Evolutionary conservation across 1,140 invertebrate species (phyloP).

Genomic region (Schlechtendalia chinensis): DNA sequence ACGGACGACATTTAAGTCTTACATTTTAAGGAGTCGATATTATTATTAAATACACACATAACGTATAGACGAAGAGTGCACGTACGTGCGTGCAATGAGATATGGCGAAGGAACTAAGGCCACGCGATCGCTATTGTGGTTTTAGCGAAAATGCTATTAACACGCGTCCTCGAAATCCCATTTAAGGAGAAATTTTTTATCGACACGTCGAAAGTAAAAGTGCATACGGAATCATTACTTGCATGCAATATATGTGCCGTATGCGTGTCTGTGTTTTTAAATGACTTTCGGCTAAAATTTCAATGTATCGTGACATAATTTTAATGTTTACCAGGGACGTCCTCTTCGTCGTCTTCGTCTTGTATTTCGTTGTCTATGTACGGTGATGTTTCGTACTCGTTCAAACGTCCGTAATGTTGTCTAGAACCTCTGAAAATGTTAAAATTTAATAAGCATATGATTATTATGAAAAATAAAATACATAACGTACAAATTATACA

Average conservation of each 20-base stretch:
- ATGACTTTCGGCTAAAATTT: neutral
- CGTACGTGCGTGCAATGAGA: neutral
- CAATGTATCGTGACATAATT: neutral
- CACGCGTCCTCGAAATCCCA: neutral
- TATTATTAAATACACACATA: no score
- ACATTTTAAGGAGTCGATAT: no score
- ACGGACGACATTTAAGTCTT: no score
- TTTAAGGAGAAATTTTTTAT: constrained; percentile 14
- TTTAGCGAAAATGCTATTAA: neutral
- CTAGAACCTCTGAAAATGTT: constrained; percentile 25
- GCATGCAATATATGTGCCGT: neutral
- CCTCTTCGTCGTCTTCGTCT: constrained; percentile 34
- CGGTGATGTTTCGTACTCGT: constrained; percentile 8
- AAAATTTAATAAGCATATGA: no score
- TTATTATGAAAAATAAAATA: no score
- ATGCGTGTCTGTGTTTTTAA: neutral
- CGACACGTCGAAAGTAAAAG: constrained; percentile 6
- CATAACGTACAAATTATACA: no score
- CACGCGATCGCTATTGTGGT: neutral
- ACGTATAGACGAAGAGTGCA: no score
- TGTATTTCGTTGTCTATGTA: constrained; percentile 24
- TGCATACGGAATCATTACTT: neutral
- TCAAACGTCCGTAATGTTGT: constrained; percentile 25
- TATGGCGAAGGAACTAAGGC: neutral
- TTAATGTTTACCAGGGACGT: constrained; percentile 17